Evolutionary conservation across 2,113 vertebrate genomes (phyloP).

Genomic region (Melanostigma gelatinosum): DNA sequence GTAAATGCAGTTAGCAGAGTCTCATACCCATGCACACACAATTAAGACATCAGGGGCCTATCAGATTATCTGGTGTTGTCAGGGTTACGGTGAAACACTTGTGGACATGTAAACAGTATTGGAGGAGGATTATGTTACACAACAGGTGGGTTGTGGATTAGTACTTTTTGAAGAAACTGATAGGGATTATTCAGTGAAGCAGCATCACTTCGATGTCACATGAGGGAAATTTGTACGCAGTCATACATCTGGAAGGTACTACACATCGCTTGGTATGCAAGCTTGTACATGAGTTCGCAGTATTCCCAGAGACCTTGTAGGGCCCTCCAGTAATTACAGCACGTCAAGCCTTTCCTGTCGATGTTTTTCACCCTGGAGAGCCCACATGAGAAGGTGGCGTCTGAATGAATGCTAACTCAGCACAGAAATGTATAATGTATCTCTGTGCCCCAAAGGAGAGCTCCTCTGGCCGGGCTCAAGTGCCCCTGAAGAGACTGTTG

Average conservation of each 20-base stretch:
- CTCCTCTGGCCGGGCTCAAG: slow-evolving; percentile 62
- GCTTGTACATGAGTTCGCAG: slow-evolving; percentile 20
- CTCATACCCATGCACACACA: slow-evolving; percentile 41
- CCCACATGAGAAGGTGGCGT: slow-evolving; percentile 35
- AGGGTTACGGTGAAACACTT: slow-evolving; percentile 50
- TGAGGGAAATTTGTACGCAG: slow-evolving; percentile 21
- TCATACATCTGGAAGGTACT: slow-evolving; percentile 20
- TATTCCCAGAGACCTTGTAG: slow-evolving; percentile 36
- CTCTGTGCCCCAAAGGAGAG: slow-evolving; percentile 32
- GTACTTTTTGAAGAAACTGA: slow-evolving; percentile 30
- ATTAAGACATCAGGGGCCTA: slow-evolving; percentile 56
- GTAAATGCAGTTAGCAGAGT: slow-evolving; percentile 54
- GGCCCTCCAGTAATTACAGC: slow-evolving; percentile 38
- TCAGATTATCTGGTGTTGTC: slow-evolving; percentile 67
- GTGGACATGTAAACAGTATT: slow-evolving; percentile 72
- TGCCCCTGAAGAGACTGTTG: slow-evolving; percentile 61
- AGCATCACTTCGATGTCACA: slow-evolving; percentile 43
- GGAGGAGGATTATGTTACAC: slow-evolving; percentile 44
- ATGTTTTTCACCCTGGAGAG: slow-evolving; percentile 42
- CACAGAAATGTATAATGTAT: slow-evolving; percentile 69
- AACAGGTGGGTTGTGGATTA: slow-evolving; percentile 48
- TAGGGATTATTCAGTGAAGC: slow-evolving; percentile 28
- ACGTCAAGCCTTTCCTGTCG: slow-evolving; percentile 45
- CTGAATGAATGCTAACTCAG: slow-evolving; percentile 61
- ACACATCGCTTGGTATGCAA: slow-evolving; percentile 1